phyloP scores from a whole-genome alignment of 2,888 invertebrate species.

The Pandemis corylana region DNA sequence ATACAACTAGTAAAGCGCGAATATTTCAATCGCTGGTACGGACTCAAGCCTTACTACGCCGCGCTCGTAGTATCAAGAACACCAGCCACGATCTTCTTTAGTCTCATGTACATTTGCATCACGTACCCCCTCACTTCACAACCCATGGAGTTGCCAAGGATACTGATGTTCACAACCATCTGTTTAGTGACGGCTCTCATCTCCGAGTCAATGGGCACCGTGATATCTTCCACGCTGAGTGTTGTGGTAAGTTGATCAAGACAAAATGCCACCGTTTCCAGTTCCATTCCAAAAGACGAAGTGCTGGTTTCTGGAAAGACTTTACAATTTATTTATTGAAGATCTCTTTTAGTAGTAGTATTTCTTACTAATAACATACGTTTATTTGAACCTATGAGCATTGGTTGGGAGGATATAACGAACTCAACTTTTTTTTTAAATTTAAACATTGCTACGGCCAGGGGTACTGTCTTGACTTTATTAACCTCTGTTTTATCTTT shows the following conservation, averaged over 20 bases:
- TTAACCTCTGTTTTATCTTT: not conserved
- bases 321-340: no score
- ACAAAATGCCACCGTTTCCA: no score
- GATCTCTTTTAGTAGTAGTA: no score
- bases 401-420: no score
- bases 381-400: no score
- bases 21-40: conserved; percentile 94
- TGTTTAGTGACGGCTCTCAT: conserved; percentile 90
- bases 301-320: no score
- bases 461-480: not conserved
- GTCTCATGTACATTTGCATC: conserved; percentile 87
- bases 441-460: not conserved
- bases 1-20: conserved; percentile 91
- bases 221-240: conserved; percentile 90
- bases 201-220: conserved; percentile 91
- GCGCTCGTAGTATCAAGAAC: conserved; percentile 90
- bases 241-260: conserved; percentile 87
- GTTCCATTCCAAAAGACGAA: no score
- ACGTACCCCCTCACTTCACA: conserved; percentile 91
- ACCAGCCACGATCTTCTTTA: conserved; percentile 89
- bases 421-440: not conserved
- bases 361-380: no score
- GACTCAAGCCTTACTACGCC: conserved; percentile 90
- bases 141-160: conserved; percentile 88
- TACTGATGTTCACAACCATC: conserved; percentile 88